phyloP scores from a whole-genome alignment of 2,888 invertebrate genomes.

The Polydrusus pterygomalis region DNA sequence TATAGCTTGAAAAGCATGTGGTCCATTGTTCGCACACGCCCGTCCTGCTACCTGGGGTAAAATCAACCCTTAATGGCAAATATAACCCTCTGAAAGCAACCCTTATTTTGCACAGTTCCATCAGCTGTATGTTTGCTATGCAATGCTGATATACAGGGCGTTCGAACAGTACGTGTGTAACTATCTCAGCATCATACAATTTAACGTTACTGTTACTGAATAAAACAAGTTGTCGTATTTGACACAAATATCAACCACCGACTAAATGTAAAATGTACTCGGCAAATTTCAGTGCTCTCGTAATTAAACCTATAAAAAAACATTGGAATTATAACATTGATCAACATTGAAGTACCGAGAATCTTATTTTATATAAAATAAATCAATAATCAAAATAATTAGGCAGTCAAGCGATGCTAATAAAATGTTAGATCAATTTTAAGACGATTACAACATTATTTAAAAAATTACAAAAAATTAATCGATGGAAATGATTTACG shows the following conservation, averaged over 20 bases:
- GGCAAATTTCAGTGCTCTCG: too few relatives aligned
- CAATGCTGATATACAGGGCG: slow-evolving; percentile 29
- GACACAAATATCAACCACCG: too few relatives aligned
- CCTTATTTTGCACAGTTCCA: slow-evolving; percentile 65
- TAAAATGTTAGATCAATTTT: background rate
- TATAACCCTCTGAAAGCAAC: slow-evolving; percentile 62
- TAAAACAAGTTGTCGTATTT: too few relatives aligned
- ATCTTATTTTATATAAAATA: too few relatives aligned
- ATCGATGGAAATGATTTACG: slow-evolving; percentile 29
- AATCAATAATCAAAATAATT: background rate
- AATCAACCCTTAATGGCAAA: slow-evolving; percentile 65
- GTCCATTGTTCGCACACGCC: slow-evolving; percentile 66
- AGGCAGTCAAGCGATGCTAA: background rate
- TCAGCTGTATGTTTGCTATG: slow-evolving; percentile 65
- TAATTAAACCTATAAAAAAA: too few relatives aligned
- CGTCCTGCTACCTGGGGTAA: slow-evolving; percentile 65
- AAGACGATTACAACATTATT: background rate
- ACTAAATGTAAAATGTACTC: too few relatives aligned
- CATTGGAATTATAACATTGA: too few relatives aligned
- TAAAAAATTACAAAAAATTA: slow-evolving; percentile 9
- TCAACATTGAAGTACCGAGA: too few relatives aligned
- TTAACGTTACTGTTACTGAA: too few relatives aligned
- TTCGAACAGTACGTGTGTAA: background rate
- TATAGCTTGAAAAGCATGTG: slow-evolving; percentile 67
- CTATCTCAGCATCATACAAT: too few relatives aligned